These are phyloP conservation scores for Amyelois transitella DNA, from an alignment of 1,140 invertebrate genomes.

Conservation along the genomic window DNA sequence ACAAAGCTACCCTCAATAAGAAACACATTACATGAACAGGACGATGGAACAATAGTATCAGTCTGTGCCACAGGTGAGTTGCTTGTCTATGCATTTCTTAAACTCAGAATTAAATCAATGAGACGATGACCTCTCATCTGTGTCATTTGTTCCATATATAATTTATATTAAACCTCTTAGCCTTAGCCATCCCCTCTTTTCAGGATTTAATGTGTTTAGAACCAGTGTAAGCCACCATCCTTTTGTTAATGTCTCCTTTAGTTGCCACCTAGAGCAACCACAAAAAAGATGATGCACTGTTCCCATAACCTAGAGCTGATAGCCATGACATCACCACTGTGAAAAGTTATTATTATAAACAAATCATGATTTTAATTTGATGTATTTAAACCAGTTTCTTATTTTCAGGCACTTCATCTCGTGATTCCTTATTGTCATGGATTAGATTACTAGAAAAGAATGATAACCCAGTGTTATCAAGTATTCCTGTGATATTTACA, in stretches of 20 bases:
- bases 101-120: too few relatives aligned
- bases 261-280: too few relatives aligned
- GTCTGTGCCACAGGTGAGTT: constrained; percentile 84
- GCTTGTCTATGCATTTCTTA: constrained; percentile 5
- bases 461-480: constrained; percentile 82
- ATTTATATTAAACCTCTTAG: neutral
- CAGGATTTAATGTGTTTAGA: too few relatives aligned
- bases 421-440: constrained; percentile 95
- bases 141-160: too few relatives aligned
- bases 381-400: neutral
- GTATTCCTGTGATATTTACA: constrained; percentile 88
- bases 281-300: too few relatives aligned
- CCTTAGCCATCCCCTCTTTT: neutral
- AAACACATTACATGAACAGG: constrained; percentile 91
- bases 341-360: too few relatives aligned
- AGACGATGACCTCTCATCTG: too few relatives aligned
- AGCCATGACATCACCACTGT: too few relatives aligned
- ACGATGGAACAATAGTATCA: constrained; percentile 92
- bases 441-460: constrained; percentile 87
- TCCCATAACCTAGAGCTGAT: too few relatives aligned
- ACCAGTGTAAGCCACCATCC: too few relatives aligned
- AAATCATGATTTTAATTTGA: too few relatives aligned
- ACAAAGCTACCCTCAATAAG: constrained; percentile 60
- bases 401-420: constrained; percentile 84
- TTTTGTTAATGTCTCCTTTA: too few relatives aligned